Base-by-base conservation (phyloP, 2,113 vertebrate genomes). In the Panthera uncia region DNA sequence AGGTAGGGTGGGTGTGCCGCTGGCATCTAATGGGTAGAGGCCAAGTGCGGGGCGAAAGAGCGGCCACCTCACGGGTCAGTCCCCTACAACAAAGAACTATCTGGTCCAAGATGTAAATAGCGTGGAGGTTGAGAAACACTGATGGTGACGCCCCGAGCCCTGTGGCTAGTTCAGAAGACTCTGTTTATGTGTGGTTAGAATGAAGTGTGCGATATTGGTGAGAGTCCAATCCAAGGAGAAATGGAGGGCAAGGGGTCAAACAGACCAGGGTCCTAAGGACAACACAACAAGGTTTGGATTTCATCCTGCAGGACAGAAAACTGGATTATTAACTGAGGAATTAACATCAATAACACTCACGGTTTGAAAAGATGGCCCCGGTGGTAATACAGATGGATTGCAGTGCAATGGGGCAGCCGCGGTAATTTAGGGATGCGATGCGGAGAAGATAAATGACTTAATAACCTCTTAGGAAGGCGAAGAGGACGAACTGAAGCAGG, bases 381-480 rank as follows among this genome's bases (percentile, higher is more conserved):
- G 25, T 4, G 25, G 73, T 4, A 29, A 27, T 8, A 29, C 1
- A 16, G 38, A 15, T 0, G 25, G 6, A 16, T 0, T 4, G 13
- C 38, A 15, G 41, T 3, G 73, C 25, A 29, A 29, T 1, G 38
- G 25, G 73, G 38, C 25, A 29, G n/a, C 19, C 12, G 19, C 69
- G 12, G 19, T 15, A 29, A 8, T 29, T 45, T 1, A 45, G 38
- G 41, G 3, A 29, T 4, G 41, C 45, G 15, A 16, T 8, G 38
- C 13, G 7, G 12, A 7, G 69, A 13, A 25, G 25, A 16, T 29
- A 8, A 8, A 29, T 1, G 38, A 15, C 25, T 4, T 45, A 8
- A 16, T 7, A 0, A 8, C 73, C 14, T 27, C 27, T 41, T 8
- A 25, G 38, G 57, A 9, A 76, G 3, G 3, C 7, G 38, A 29